Evolutionary conservation across 2,797 vertebrate species (phyloP).

Genomic region (Sebastes miniatus): DNA sequence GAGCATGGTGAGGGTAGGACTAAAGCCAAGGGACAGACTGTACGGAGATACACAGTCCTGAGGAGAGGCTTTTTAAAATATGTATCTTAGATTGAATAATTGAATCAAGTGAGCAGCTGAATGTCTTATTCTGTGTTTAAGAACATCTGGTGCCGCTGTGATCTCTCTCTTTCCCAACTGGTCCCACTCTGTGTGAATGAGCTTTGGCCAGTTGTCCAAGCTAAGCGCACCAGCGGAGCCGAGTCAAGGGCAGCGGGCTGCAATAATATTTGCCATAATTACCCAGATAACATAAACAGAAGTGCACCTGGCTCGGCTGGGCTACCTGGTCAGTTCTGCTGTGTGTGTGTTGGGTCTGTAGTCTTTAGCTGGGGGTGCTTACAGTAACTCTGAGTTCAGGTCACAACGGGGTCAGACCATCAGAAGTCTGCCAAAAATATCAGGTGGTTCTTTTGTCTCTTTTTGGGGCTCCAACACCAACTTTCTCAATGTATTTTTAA

Average conservation of each 20-base stretch:
- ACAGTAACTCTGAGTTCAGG: constrained; percentile 25
- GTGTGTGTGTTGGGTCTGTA: constrained; percentile 19
- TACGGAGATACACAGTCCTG: constrained; percentile 20
- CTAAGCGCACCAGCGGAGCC: constrained; percentile 16
- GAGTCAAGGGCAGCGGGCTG: constrained; percentile 53
- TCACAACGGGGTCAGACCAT: constrained; percentile 1
- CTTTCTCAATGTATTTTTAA: constrained; percentile 40
- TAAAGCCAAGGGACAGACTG: constrained; percentile 24
- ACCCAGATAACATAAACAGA: constrained; percentile 66
- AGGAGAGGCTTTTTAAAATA: constrained; percentile 12
- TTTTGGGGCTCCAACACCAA: constrained; percentile 5
- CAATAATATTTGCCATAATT: constrained; percentile 81
- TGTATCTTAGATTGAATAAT: constrained; percentile 26
- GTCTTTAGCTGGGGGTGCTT: constrained; percentile 30
- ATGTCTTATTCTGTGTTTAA: constrained; percentile 17
- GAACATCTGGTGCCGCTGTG: constrained; percentile 22
- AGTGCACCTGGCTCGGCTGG: constrained; percentile 62
- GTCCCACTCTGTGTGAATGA: constrained; percentile 29
- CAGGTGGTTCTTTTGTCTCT: constrained; percentile 30
- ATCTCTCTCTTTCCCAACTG: not conserved
- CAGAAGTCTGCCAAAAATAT: constrained; percentile 41
- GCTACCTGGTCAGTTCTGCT: constrained; percentile 39
- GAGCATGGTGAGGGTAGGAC: not conserved
- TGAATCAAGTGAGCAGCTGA: constrained; percentile 11
- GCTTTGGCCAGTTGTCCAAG: constrained; percentile 42